A percentile compares a stretch with the other conserved stretches of the same genome.
phyloP scores from a whole-genome alignment of 1,140 invertebrate species.

The Bathynomus jamesi region DNA sequence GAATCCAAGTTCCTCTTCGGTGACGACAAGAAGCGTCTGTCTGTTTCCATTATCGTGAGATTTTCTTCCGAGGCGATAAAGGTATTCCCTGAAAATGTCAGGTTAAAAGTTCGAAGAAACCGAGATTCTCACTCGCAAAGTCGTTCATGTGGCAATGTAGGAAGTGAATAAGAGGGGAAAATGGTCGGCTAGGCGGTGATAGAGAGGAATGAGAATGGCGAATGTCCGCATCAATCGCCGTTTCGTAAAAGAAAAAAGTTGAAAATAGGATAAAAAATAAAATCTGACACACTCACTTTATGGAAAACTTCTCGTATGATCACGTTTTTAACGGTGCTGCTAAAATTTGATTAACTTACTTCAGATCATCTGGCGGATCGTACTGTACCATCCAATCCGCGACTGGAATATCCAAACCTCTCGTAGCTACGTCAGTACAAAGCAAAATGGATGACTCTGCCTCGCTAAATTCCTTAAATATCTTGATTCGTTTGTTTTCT shows the following conservation, averaged over 20 bases:
- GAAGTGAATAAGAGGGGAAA: too few relatives aligned
- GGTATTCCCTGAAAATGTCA: neutral
- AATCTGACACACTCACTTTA: neutral
- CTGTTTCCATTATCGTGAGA: neutral
- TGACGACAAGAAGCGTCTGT: neutral
- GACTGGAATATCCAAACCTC: slow-evolving; percentile 92
- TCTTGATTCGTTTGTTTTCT: slow-evolving; percentile 91
- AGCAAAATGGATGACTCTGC: slow-evolving; percentile 83
- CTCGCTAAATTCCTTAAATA: slow-evolving; percentile 97
- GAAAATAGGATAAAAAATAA: too few relatives aligned
- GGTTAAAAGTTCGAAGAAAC: too few relatives aligned
- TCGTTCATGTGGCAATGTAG: too few relatives aligned
- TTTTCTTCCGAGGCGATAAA: neutral
- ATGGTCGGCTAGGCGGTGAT: too few relatives aligned
- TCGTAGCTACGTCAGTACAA: slow-evolving; percentile 96
- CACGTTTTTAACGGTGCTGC: neutral
- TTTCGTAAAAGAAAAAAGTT: too few relatives aligned
- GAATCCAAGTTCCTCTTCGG: neutral
- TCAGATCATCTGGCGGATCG: slow-evolving; percentile 98
- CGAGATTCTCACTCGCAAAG: too few relatives aligned
- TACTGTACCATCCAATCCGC: slow-evolving; percentile 99
- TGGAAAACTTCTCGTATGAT: neutral
- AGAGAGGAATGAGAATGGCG: too few relatives aligned
- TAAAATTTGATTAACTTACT: slow-evolving; percentile 43
- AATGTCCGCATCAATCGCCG: too few relatives aligned